Percentiles rank a stretch among this genome's conserved stretches.
Conservation (phyloP, 2,797 vertebrate species). For the Microctenopoma lineatum region DNA sequence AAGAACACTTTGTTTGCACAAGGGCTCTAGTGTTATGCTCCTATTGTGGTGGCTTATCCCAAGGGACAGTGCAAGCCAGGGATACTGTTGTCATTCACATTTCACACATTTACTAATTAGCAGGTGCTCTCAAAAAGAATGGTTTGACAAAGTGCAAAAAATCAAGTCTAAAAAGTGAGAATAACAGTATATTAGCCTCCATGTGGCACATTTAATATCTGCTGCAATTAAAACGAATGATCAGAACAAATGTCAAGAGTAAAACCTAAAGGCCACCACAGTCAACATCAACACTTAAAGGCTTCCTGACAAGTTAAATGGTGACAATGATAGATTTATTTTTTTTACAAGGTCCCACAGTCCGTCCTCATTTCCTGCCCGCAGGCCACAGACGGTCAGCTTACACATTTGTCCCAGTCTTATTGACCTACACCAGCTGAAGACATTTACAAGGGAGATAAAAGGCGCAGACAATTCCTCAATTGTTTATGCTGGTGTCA, state of each 20-base stretch:
- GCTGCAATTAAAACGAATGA: conserved; percentile 4
- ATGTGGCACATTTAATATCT: neutral
- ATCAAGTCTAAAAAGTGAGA: conserved; percentile 7
- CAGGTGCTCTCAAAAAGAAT: conserved; percentile 31
- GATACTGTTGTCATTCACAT: conserved; percentile 70
- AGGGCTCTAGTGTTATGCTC: conserved; percentile 69
- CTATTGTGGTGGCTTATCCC: conserved; percentile 73
- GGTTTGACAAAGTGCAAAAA: conserved; percentile 21
- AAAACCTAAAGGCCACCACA: neutral
- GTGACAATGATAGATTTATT: conserved; percentile 7
- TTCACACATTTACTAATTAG: conserved; percentile 64
- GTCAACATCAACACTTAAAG: neutral
- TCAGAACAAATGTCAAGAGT: neutral
- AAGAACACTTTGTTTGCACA: conserved; percentile 80
- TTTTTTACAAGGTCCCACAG: conserved; percentile 35
- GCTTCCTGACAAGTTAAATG: conserved; percentile 21
- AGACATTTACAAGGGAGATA: conserved; percentile 46
- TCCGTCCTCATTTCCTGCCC: conserved; percentile 40
- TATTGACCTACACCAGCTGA: conserved; percentile 27
- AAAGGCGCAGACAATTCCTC: conserved; percentile 1
- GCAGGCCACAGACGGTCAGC: conserved; percentile 18
- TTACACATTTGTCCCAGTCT: conserved; percentile 46
- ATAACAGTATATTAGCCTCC: neutral
- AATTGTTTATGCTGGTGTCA: conserved; percentile 25
- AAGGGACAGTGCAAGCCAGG: conserved; percentile 57